Base-by-base conservation (phyloP, 2,797 vertebrate species). In the Mus spretus region DNA sequence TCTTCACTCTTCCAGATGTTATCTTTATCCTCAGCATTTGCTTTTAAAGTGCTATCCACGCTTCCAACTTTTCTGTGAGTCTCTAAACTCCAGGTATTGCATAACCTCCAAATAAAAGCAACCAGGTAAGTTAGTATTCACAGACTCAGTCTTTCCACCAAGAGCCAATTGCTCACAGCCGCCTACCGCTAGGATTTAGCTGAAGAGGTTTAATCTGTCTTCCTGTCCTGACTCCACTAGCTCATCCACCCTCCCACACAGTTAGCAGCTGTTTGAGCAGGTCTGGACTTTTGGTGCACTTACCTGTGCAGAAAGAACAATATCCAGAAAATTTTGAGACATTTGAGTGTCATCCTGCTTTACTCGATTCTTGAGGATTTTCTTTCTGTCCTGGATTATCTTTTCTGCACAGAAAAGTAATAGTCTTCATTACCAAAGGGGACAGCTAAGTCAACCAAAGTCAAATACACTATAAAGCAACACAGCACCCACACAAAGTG, bases 301-400 rank as follows among this genome's bases (percentile, higher is more conserved):
- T 98, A 99, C 99, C 98, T 98, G 98, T 90, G 99, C 98, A 96
- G 98, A 98, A 88, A 99, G 99, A 84, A 99, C 98, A 96, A 99
- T 99, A 98, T 99, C 99, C 97, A 99, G 98, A 97, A 99, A 99
- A 98, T 99, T 99, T 97, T 99, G 72, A 96, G 98, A 99, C 93
- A 98, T 98, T 87, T 98, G 98, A 77, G 98, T 97, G 77, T 97
- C 98, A 1, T 97, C 97, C 57, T 98, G 96, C 11, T 99, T 98
- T 7, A 97, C 98, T 81, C 98, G 98, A 34, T 97, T 37, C 84
- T 98, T 98, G 0, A 99, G 97, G 47, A 96, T 93, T 95, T 98
- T 98, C 95, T 98, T 99, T 97, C 99, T 99, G 86, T 99, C 98
- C 96, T 97, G 98, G 97, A 99, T 98, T 85, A 99, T 97, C 78